These are phyloP conservation scores for Dynastes maya DNA, from an alignment of 2,888 invertebrate genomes.

Conservation along the genomic window DNA sequence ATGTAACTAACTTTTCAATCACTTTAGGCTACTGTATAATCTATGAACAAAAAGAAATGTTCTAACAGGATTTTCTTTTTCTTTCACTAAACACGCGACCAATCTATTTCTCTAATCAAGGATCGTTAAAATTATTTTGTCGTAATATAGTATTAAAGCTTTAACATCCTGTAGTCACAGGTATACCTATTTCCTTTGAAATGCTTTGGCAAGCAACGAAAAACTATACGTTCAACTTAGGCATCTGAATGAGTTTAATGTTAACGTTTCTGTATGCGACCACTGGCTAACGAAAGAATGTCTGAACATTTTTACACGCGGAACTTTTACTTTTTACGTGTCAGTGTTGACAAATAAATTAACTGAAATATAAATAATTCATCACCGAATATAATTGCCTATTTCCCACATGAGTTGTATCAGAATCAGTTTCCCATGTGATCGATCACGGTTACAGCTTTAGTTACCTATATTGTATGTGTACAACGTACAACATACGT, in stretches of 20 bases:
- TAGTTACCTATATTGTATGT: too few species aligned
- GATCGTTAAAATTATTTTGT: background rate
- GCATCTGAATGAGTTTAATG: conserved; percentile 12
- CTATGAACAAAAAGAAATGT: too few species aligned
- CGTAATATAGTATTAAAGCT: conserved; percentile 8
- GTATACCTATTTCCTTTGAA: conserved; percentile 4
- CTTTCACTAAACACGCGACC: too few species aligned
- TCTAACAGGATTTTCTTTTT: too few species aligned
- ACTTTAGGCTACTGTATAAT: too few species aligned
- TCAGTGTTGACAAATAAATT: conserved; percentile 17
- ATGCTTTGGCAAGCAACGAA: conserved; percentile 21
- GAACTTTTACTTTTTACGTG: conserved; percentile 31
- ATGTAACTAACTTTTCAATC: too few species aligned
- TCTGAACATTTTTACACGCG: conserved; percentile 29
- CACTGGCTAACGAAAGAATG: conserved; percentile 9
- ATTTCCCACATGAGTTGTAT: conserved; percentile 7
- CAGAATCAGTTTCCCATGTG: background rate
- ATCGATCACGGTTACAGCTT: too few species aligned
- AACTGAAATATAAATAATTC: conserved; percentile 23
- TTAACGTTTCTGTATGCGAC: conserved; percentile 29
- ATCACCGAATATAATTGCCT: background rate
- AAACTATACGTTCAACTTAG: background rate
- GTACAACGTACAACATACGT: too few species aligned
- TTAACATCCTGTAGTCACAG: conserved; percentile 8
- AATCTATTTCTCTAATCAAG: conserved; percentile 6